These are phyloP conservation scores for Malacosoma neustria DNA, from an alignment of 2,888 invertebrate species.

Conservation along the genomic window DNA sequence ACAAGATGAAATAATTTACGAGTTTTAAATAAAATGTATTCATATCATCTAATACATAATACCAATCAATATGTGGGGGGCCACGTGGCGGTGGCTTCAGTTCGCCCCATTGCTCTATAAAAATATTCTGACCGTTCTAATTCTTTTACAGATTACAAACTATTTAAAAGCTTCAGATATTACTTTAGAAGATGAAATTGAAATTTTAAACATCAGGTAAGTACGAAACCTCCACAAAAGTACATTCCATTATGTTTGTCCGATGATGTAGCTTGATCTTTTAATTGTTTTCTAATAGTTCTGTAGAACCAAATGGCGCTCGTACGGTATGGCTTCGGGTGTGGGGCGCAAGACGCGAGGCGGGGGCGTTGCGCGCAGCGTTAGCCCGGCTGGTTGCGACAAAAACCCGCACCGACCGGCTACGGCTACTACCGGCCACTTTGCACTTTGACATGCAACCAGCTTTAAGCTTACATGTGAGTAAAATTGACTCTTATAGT, in stretches of 20 bases:
- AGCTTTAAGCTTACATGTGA: conserved; percentile 80
- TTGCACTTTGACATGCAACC: conserved; percentile 83
- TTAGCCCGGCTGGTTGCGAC: conserved; percentile 44
- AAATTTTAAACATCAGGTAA: conserved; percentile 82
- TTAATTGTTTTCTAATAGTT: conserved; percentile 26
- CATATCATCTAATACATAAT: neutral
- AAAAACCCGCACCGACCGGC: conserved; percentile 31
- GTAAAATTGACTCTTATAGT: no score
- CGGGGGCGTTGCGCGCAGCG: conserved; percentile 44
- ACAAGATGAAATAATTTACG: neutral
- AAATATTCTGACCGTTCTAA: no score
- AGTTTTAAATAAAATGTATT: neutral
- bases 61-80: neutral
- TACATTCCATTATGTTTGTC: no score
- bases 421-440: conserved; percentile 71
- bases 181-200: conserved; percentile 76
- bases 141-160: conserved; percentile 75
- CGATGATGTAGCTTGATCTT: no score
- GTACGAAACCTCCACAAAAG: no score
- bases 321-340: conserved; percentile 48
- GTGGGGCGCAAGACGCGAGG: conserved; percentile 51
- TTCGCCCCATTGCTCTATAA: no score
- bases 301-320: conserved; percentile 33
- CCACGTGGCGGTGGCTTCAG: neutral
- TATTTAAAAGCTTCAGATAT: conserved; percentile 79